Conservation (phyloP, 1,140 invertebrate genomes). For the Lepidurus arcticus region DNA sequence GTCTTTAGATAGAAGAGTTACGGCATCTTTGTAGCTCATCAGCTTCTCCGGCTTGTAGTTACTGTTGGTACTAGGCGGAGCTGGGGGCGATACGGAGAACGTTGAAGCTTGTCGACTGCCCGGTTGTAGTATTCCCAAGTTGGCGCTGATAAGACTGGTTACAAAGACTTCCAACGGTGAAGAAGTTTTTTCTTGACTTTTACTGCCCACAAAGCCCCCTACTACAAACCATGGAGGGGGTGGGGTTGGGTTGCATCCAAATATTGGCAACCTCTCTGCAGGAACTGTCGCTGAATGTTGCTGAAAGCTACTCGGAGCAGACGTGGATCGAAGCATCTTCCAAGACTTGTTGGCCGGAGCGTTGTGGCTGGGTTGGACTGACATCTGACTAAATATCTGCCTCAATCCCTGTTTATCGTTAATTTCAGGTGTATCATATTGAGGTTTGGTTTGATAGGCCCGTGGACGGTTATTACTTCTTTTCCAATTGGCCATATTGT, state of each 20-base stretch:
- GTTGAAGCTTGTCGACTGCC: neutral
- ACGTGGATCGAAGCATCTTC: neutral
- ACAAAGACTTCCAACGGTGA: neutral
- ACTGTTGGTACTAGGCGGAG: neutral
- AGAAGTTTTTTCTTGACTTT: constrained; percentile 27
- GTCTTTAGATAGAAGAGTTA: neutral
- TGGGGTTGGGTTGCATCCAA: neutral
- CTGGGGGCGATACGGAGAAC: neutral
- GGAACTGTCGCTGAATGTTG: neutral
- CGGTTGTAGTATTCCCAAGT: neutral
- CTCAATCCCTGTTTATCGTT: neutral
- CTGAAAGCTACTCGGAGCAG: neutral
- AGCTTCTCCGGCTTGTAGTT: neutral
- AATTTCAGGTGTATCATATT: neutral
- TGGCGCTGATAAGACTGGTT: neutral
- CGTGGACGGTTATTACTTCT: neutral
- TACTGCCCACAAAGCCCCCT: constrained; percentile 32
- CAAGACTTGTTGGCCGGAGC: neutral
- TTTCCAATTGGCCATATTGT: constrained; percentile 15
- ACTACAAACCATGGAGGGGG: constrained; percentile 23
- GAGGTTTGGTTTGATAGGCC: neutral
- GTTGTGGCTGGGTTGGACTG: neutral
- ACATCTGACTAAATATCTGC: neutral
- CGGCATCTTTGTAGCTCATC: neutral
- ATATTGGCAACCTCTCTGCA: neutral